phyloP scores from a whole-genome alignment of 2,888 invertebrate species.

The Scaptomyza cyrtandrae region DNA sequence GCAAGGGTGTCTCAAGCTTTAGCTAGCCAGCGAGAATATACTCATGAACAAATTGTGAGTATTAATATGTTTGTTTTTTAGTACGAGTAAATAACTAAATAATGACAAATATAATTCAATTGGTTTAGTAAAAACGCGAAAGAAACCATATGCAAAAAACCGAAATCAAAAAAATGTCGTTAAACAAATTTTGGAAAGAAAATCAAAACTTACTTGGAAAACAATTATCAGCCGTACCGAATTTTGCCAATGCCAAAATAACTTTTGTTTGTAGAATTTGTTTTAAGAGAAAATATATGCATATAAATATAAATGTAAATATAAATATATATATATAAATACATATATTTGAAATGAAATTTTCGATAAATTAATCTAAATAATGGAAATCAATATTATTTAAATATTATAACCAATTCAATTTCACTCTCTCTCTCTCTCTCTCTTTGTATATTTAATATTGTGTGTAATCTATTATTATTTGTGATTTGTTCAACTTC shows the following conservation, averaged over 20 bases:
- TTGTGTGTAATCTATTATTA: not conserved
- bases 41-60: not conserved
- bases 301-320: not conserved
- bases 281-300: constrained; percentile 5
- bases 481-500: not conserved
- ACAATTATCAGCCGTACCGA: constrained; percentile 84
- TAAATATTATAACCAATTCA: constrained; percentile 19
- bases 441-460: too few relatives aligned
- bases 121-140: constrained; percentile 54
- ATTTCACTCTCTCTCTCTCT: not conserved
- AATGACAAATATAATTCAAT: constrained; percentile 51
- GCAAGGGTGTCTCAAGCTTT: constrained; percentile 23
- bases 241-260: constrained; percentile 83
- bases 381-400: constrained; percentile 31
- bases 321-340: constrained; percentile 9
- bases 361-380: constrained; percentile 40
- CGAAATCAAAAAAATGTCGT: constrained; percentile 26
- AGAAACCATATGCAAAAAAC: constrained; percentile 37
- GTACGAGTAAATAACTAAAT: constrained; percentile 57
- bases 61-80: constrained; percentile 34
- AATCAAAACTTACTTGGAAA: constrained; percentile 84
- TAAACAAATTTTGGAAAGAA: constrained; percentile 42
- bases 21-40: constrained; percentile 15
- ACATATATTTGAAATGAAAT: constrained; percentile 55
- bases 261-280: constrained; percentile 55